Conservation (phyloP, 2,888 invertebrate genomes). For the Colletes collaris region DNA sequence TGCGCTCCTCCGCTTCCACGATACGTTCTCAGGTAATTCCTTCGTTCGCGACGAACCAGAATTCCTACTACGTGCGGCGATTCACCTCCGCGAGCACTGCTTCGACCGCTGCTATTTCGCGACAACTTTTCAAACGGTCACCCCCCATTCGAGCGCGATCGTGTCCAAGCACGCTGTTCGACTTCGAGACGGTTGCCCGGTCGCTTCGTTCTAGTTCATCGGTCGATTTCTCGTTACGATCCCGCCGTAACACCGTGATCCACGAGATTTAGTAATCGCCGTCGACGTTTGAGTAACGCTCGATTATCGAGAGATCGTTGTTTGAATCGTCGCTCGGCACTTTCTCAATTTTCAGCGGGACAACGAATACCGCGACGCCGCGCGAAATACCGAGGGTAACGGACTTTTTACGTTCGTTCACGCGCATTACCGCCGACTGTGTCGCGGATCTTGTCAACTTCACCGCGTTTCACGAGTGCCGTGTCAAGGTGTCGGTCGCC, state of each 20-base stretch:
- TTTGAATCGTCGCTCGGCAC: constrained; percentile 13
- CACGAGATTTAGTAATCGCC: constrained; percentile 2
- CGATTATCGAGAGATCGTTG: constrained; percentile 11
- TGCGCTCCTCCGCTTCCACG: constrained; percentile 2
- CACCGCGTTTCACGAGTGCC: neutral
- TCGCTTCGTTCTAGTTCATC: constrained; percentile 24
- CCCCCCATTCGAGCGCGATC: neutral
- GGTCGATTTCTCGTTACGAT: constrained; percentile 31
- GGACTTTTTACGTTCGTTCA: constrained; percentile 44
- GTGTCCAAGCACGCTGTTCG: neutral
- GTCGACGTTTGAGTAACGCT: constrained; percentile 13
- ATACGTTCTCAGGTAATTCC: neutral
- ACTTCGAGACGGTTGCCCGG: neutral
- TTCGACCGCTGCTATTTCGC: neutral
- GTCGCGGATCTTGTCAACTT: constrained; percentile 9
- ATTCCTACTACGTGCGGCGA: neutral
- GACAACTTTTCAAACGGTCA: neutral
- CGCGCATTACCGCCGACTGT: constrained; percentile 29
- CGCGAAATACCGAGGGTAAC: constrained; percentile 29
- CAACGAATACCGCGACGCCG: constrained; percentile 13
- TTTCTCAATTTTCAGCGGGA: constrained; percentile 15
- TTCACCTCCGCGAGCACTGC: neutral
- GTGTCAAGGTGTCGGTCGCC: neutral
- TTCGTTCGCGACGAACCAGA: constrained; percentile 23
- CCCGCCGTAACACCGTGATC: constrained; percentile 2